phyloP scores from a whole-genome alignment of 2,113 vertebrate genomes.

The Procapra przewalskii region DNA sequence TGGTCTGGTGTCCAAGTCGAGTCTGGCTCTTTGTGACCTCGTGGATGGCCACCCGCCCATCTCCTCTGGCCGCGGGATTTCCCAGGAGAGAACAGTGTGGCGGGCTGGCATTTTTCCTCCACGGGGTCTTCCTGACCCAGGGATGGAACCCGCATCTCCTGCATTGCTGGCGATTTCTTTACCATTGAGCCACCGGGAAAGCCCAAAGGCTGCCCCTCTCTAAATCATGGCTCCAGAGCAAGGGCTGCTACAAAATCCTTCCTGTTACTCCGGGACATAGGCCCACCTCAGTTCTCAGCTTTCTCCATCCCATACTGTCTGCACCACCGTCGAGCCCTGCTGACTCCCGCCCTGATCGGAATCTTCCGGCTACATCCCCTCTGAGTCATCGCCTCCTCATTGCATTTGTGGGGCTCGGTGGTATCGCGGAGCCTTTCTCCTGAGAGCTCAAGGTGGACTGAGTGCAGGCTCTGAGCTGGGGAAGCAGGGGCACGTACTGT shows the following conservation, averaged over 20 bases:
- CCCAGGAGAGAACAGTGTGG: neutral
- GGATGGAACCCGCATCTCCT: accelerated
- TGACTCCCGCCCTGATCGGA: accelerated
- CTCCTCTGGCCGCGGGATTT: neutral
- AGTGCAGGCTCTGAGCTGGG: no score
- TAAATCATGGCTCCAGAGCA: neutral
- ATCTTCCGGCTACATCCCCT: no score
- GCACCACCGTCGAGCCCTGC: accelerated
- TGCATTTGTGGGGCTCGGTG: accelerated
- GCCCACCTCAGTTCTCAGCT: neutral
- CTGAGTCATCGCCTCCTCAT: neutral
- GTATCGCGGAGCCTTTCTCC: neutral
- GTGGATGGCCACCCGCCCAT: accelerated
- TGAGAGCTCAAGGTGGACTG: neutral
- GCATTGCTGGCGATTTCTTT: neutral
- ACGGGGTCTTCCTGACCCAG: neutral
- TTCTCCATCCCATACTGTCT: accelerated
- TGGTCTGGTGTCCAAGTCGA: neutral
- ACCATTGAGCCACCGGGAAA: neutral
- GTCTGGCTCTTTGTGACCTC: neutral
- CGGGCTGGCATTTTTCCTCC: neutral
- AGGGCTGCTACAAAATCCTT: accelerated
- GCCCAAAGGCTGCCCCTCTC: neutral
- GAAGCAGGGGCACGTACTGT: accelerated
- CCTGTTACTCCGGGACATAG: no score